A percentile compares a stretch with the other conserved stretches of the same genome.
Conservation (phyloP, 2,888 invertebrate species). For the Campoplex nolae region DNA sequence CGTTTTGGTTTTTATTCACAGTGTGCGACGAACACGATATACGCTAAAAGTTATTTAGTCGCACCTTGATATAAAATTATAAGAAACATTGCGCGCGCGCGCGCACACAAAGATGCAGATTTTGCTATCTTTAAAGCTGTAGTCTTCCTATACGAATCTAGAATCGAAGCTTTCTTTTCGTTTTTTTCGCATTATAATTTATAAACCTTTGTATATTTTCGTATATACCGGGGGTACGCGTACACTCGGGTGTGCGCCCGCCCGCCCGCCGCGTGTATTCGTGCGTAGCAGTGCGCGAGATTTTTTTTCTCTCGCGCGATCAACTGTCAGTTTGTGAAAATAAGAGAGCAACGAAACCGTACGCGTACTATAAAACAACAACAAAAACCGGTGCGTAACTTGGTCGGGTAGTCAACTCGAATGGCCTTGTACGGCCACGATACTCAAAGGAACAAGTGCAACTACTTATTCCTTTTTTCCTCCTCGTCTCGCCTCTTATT, state of each 20-base stretch:
- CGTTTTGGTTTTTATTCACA: conserved; percentile 6
- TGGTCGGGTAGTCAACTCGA: conserved; percentile 15
- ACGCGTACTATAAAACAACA: conserved; percentile 24
- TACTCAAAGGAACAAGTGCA: conserved; percentile 12
- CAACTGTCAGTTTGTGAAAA: conserved; percentile 39
- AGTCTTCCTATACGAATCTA: too few relatives aligned
- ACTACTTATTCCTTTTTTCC: not conserved
- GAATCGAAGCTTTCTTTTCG: too few relatives aligned
- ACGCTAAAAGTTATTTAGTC: conserved; percentile 42
- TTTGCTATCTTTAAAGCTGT: too few relatives aligned
- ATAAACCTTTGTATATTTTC: not conserved
- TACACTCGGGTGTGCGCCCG: not conserved
- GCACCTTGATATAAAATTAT: not conserved
- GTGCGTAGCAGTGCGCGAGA: conserved; percentile 2
- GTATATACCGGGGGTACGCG: too few relatives aligned
- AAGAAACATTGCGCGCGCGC: too few relatives aligned
- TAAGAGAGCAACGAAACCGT: not conserved
- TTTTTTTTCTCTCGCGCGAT: conserved; percentile 29
- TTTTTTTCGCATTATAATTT: not conserved
- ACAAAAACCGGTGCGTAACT: not conserved
- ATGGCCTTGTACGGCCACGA: conserved; percentile 39
- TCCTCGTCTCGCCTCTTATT: not conserved
- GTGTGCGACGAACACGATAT: not conserved
- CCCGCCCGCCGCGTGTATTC: not conserved
- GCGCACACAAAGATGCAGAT: too few relatives aligned